phyloP scores from a whole-genome alignment of 2,113 vertebrate genomes.

The Taxidea taxus region DNA sequence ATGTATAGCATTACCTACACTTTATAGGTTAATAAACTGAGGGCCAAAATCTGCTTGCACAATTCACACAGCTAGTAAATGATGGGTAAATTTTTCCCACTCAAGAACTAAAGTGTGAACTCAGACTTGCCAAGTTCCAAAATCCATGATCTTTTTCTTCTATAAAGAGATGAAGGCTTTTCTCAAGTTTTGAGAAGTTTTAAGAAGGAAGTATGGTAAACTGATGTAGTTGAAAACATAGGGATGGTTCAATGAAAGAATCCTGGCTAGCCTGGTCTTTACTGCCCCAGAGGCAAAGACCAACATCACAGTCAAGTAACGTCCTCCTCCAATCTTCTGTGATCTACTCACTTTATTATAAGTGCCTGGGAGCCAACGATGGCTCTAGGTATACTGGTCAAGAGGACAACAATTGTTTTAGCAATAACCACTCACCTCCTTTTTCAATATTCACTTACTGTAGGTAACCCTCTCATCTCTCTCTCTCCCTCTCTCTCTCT shows the following conservation, averaged over 20 bases:
- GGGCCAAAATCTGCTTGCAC: background rate
- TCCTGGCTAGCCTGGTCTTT: background rate
- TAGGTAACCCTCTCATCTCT: background rate
- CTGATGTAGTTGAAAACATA: background rate
- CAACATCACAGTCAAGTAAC: background rate
- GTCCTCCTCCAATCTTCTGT: background rate
- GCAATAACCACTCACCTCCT: background rate
- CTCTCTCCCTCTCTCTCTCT: too few species aligned
- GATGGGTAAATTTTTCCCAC: background rate
- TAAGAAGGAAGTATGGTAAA: background rate
- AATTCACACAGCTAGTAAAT: background rate
- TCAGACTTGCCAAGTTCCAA: background rate
- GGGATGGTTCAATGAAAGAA: background rate
- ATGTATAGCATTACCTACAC: background rate
- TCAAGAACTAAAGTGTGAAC: slow-evolving; percentile 1
- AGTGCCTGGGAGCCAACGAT: background rate
- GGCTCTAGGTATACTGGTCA: background rate
- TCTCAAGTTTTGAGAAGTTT: slow-evolving; percentile 6
- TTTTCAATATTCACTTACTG: background rate
- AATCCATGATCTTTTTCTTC: background rate
- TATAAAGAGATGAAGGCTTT: background rate
- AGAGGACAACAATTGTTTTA: background rate
- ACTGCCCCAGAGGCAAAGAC: background rate
- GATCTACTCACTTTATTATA: background rate
- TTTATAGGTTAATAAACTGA: background rate